Base-by-base conservation (phyloP, 2,113 vertebrate species). In the Lagopus leucura region DNA sequence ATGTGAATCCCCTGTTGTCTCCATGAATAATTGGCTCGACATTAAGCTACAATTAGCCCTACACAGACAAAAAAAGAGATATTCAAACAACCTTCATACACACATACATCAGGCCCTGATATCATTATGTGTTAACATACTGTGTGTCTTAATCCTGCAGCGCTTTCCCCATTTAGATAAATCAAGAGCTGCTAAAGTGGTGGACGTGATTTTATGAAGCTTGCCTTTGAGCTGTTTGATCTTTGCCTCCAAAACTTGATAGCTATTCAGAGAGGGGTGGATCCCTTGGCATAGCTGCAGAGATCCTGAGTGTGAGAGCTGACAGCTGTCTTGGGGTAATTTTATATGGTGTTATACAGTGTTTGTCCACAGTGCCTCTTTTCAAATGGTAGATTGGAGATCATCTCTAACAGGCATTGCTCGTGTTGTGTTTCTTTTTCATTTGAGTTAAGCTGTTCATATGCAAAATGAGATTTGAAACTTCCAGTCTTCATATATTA, bases 1-100 rank as follows among this genome's bases (percentile, higher is more conserved):
- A 92, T 74, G 71, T 66, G 82, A 89, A 81, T 95, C 86, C 78
- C 66, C 80, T 81, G 77, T 77, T 82, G 83, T 86, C 82, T 91
- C 58, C 2, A 13, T 73, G 88, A 92, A 47, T 93, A 91, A 88
- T 88, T 92, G 72, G 43, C 60, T 91, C 47, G 65, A 42, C 43
- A 18, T 57, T 71, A 70, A 64, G 61, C 47, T 70, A 38, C 15
- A 36, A 40, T 85, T 90, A 16, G 71, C 74, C 42, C 50, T 45
- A 15, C 40, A 34, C 48, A 70, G 63, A 63, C 63, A 45, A 52
- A 54, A 69, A 74, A 30, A 60, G 30, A 69, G 18, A 52, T 69
- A 24, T 69, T 84, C 81, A 73, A 80, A 72, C 17, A 71, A 1
- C 42, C 18, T n/a, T 43, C 70, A 28, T 4, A 18, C 14, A 11